Conservation (phyloP, 2,888 invertebrate species). For the Ligdia adustata region DNA sequence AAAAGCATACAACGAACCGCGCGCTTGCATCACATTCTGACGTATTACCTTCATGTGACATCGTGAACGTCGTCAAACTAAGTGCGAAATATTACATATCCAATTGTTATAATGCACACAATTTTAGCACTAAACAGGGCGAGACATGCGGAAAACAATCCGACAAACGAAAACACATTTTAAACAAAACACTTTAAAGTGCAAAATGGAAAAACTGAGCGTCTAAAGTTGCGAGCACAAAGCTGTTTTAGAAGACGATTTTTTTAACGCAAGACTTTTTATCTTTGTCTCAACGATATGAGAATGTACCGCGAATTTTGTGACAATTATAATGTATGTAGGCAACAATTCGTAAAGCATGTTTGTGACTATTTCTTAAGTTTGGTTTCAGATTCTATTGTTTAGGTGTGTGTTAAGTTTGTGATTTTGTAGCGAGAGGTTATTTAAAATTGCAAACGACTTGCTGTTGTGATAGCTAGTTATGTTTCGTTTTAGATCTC, state of each 20-base stretch:
- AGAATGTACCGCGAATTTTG: background rate
- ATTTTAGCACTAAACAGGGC: constrained; percentile 74
- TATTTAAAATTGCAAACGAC: too few relatives aligned
- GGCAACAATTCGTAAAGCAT: background rate
- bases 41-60: background rate
- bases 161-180: background rate
- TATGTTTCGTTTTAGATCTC: too few relatives aligned
- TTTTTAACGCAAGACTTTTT: constrained; percentile 21
- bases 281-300: constrained; percentile 12
- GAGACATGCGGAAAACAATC: constrained; percentile 49
- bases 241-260: constrained; percentile 3
- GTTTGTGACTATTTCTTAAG: background rate
- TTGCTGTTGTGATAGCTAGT: too few relatives aligned
- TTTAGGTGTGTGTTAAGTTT: background rate
- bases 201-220: constrained; percentile 19
- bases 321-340: too few relatives aligned
- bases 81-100: constrained; percentile 49
- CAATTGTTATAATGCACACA: constrained; percentile 64
- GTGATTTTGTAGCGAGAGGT: too few relatives aligned
- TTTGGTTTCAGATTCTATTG: background rate
- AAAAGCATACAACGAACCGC: too few relatives aligned
- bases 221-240: constrained; percentile 2
- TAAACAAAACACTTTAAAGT: constrained; percentile 34
- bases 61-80: constrained; percentile 36
- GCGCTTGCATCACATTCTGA: constrained; percentile 1